Conservation (phyloP, 2,113 vertebrate species). For the Neolamprologus variostigma region DNA sequence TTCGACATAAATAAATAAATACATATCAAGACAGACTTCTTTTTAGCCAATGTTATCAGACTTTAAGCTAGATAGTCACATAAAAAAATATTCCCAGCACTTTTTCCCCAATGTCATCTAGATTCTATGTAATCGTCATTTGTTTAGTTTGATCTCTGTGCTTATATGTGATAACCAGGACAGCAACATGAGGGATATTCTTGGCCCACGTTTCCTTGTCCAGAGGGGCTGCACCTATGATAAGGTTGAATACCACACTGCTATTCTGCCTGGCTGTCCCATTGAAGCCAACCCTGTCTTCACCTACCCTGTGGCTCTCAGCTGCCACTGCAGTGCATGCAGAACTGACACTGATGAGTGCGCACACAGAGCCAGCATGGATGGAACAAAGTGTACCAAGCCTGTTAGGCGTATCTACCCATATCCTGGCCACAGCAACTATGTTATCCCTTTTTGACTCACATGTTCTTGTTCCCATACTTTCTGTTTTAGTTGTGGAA, state of each 20-base stretch:
- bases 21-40: neutral
- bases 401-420: conserved; percentile 57
- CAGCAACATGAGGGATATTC: conserved; percentile 80
- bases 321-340: conserved; percentile 87
- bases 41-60: neutral
- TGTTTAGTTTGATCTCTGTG: neutral
- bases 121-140: neutral
- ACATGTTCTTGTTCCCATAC: neutral
- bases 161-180: conserved; percentile 70
- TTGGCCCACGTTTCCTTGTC: conserved; percentile 73
- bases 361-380: conserved; percentile 65
- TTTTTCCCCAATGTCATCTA: fast-evolving
- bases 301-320: conserved; percentile 84
- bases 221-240: conserved; percentile 88
- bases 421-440: conserved; percentile 42
- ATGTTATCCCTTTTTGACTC: conserved; percentile 45
- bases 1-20: neutral
- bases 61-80: neutral
- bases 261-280: conserved; percentile 83
- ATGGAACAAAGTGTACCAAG: conserved; percentile 76
- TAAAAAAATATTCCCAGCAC: neutral
- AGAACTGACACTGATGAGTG: conserved; percentile 86
- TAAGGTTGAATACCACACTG: conserved; percentile 79
- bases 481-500: neutral
- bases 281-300: conserved; percentile 71